Conservation (phyloP, 2,797 vertebrate species). For the Steatocranus sp. region DNA sequence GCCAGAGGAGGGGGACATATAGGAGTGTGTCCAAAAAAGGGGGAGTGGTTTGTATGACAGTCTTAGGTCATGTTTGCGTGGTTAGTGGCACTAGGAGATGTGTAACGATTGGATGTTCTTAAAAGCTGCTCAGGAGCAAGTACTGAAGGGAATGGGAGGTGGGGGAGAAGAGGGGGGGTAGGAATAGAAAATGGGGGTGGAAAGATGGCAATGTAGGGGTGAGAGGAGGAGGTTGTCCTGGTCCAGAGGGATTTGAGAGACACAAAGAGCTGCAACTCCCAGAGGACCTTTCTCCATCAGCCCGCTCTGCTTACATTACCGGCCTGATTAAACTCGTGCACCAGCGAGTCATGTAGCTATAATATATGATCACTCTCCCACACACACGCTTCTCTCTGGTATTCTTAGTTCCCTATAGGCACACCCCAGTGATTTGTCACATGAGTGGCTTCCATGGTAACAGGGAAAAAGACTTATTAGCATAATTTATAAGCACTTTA, state of each 20-base stretch:
- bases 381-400: constrained; percentile 22
- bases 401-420: constrained; percentile 38
- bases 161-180: not conserved
- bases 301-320: constrained; percentile 53
- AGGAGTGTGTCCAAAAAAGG: constrained; percentile 20
- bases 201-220: not conserved
- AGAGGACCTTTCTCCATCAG: constrained; percentile 53
- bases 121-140: not conserved
- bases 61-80: not conserved
- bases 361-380: constrained; percentile 32
- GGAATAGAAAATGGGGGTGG: not conserved
- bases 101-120: not conserved
- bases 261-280: constrained; percentile 65
- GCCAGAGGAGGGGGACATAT: not conserved
- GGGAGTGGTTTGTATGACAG: not conserved
- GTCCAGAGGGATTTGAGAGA: constrained; percentile 41
- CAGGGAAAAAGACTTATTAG: constrained; percentile 49
- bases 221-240: constrained; percentile 18
- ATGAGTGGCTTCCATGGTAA: constrained; percentile 54
- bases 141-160: not conserved
- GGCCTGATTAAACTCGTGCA: constrained; percentile 58
- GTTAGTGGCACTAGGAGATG: not conserved
- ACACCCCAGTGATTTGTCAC: constrained; percentile 44
- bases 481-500: constrained; percentile 25
- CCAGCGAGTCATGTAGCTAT: constrained; percentile 48